Evolutionary conservation across 2,888 invertebrate species (phyloP).

Genomic region (Cistogaster globosa): DNA sequence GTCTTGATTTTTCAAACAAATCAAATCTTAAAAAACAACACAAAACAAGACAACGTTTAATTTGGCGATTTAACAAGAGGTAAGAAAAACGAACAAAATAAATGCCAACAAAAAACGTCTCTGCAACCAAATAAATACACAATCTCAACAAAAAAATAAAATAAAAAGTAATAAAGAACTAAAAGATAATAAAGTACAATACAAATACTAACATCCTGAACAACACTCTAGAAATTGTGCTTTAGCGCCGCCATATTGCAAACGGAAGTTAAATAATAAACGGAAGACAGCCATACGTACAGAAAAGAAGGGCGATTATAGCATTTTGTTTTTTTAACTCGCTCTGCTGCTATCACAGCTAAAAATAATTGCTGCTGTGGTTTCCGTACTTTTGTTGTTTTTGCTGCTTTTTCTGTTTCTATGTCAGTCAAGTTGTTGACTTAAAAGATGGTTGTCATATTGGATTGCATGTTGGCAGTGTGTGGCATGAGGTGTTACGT

Average conservation of each 20-base stretch:
- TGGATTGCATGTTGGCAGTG: not conserved
- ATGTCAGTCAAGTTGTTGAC: slow-evolving; percentile 16
- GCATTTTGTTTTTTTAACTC: slow-evolving; percentile 21
- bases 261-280: slow-evolving; percentile 67
- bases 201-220: slow-evolving; percentile 32
- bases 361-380: slow-evolving; percentile 44
- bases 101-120: slow-evolving; percentile 43
- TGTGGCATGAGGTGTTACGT: slow-evolving; percentile 28
- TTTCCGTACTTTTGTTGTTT: not conserved
- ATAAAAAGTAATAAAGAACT: slow-evolving; percentile 17
- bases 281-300: slow-evolving; percentile 34
- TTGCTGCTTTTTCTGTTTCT: not conserved
- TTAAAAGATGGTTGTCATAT: slow-evolving; percentile 6
- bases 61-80: slow-evolving; percentile 70
- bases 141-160: slow-evolving; percentile 23
- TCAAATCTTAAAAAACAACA: slow-evolving; percentile 20
- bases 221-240: slow-evolving; percentile 10
- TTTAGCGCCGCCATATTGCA: slow-evolving; percentile 64
- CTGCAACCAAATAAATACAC: slow-evolving; percentile 26
- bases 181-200: slow-evolving; percentile 4
- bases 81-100: slow-evolving; percentile 16
- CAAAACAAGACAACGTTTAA: slow-evolving; percentile 68
- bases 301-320: slow-evolving; percentile 35
- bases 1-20: slow-evolving; percentile 51
- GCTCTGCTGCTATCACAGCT: slow-evolving; percentile 22